Evolutionary conservation across 2,888 invertebrate species (phyloP), one percentile per base, ranked within the genome.

Genomic region (Ommatoiulus sabulosus): DNA sequence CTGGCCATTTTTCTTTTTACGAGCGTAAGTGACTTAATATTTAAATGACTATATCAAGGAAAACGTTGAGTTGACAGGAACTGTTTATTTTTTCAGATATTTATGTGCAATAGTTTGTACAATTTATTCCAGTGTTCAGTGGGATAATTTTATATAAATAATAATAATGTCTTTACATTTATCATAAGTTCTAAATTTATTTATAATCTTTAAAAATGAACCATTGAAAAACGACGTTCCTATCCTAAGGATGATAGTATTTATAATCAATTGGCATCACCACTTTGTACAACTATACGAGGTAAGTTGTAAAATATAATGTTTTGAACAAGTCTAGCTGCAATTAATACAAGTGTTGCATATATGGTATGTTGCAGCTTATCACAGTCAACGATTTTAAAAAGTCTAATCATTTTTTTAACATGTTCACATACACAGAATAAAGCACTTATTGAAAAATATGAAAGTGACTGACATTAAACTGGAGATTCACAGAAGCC

Each of bases 351-450:
- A 24, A 80, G 35, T 80, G 3, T 12, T 80, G 80, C 10, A 80
- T 80, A 80, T 35, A 80, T 12, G 15, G 63, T 80, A 80, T 80
- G 35, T 80, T 80, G 80, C 80, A 80, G 80, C 35, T 80, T 80
- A 80, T 80, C 80, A 80, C 35, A 80, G 35, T 80, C 35, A 80
- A 57, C 17, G 57, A 17, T 57, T 57, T 57, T 17, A 17, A 5
- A 10, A 46, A 57, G n/a, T 10, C 10, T 10, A 24, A 72, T 72
- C 8, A n/a, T 72, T 80, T 24, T 35, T 80, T 80, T 1, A 80
- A 35, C 35, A n/a, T 57, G 5, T 57, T 7, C 35, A 15, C 35
- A 4, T 72, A 3, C 15, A 15, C 35, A 7, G 15, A n/a, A 57
- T 57, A 7, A 12, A 35, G 80, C 80, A 35, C 10, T 24, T 4